Conservation (phyloP, 2,888 invertebrate species). For the Bibio marci region DNA sequence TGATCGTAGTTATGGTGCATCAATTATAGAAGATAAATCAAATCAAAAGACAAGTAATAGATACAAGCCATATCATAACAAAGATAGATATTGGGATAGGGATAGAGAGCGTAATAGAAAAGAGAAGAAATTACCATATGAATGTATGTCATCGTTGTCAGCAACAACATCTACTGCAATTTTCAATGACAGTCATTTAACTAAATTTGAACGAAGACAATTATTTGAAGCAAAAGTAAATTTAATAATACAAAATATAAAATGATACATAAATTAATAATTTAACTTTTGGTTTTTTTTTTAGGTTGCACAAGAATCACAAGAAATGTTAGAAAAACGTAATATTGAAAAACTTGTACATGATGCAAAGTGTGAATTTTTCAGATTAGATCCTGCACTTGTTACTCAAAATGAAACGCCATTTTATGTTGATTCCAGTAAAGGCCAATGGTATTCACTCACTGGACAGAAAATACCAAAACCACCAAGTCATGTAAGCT, state of each 20-base stretch:
- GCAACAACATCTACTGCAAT: too few species aligned
- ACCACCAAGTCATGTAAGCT: conserved; percentile 21
- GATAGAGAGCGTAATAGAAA: neutral
- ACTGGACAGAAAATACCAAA: conserved; percentile 18
- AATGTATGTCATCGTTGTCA: too few species aligned
- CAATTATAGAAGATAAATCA: conserved; percentile 1
- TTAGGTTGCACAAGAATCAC: conserved; percentile 24
- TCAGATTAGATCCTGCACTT: conserved; percentile 22
- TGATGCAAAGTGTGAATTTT: conserved; percentile 25
- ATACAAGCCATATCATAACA: too few species aligned
- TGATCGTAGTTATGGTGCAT: conserved; percentile 34
- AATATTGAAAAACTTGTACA: conserved; percentile 22
- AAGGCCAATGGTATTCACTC: conserved; percentile 25
- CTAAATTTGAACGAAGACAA: conserved; percentile 25
- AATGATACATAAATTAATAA: neutral
- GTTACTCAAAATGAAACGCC: conserved; percentile 21
- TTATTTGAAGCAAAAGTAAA: conserved; percentile 25
- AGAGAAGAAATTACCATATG: too few species aligned
- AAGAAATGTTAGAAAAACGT: conserved; percentile 22
- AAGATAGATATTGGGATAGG: neutral
- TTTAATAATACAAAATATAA: too few species aligned
- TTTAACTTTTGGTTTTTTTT: conserved; percentile 1
- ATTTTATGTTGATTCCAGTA: conserved; percentile 23
- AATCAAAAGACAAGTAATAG: neutral
- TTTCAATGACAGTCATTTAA: conserved; percentile 10